phyloP scores from a whole-genome alignment of 2,113 vertebrate genomes.

The Eulemur rufifrons region DNA sequence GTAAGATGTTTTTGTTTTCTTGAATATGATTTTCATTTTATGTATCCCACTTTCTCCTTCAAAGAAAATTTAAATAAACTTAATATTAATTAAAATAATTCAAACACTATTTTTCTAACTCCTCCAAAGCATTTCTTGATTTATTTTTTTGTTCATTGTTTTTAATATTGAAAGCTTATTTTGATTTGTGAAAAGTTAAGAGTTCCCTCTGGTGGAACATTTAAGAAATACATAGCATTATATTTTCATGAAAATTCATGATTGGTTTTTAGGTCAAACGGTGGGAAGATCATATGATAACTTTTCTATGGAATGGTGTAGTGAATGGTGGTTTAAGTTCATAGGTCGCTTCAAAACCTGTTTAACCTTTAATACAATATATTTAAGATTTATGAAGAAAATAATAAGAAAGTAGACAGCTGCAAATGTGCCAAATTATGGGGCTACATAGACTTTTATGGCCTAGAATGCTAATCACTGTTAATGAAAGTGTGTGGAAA shows the following conservation, averaged over 20 bases:
- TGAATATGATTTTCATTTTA: not conserved
- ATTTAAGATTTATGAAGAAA: constrained; percentile 27
- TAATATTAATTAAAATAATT: constrained; percentile 35
- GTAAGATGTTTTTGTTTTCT: not conserved
- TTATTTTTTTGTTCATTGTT: not conserved
- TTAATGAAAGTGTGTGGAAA: not conserved
- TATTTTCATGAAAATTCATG: not conserved
- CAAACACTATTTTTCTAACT: constrained; percentile 27
- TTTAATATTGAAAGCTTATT: not conserved
- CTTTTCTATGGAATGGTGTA: not conserved
- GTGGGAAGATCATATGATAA: not conserved
- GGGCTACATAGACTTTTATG: not conserved
- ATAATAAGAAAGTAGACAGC: not conserved
- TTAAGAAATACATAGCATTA: constrained; percentile 49
- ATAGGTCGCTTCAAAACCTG: not conserved
- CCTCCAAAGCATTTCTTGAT: not conserved
- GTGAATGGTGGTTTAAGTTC: not conserved
- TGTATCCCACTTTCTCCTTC: not conserved
- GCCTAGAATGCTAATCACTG: not conserved
- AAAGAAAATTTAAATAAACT: constrained; percentile 34
- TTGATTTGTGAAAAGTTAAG: constrained; percentile 52
- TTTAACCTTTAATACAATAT: not conserved
- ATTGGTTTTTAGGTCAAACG: constrained; percentile 20
- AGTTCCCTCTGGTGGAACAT: constrained; percentile 74
- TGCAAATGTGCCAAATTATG: not conserved